Percentiles rank a stretch among this genome's conserved stretches.
Evolutionary conservation across 30 jellyfish, hydroid and myxozoan genomes (phyloP).

Genomic region (Cassiopea andromeda): DNA sequence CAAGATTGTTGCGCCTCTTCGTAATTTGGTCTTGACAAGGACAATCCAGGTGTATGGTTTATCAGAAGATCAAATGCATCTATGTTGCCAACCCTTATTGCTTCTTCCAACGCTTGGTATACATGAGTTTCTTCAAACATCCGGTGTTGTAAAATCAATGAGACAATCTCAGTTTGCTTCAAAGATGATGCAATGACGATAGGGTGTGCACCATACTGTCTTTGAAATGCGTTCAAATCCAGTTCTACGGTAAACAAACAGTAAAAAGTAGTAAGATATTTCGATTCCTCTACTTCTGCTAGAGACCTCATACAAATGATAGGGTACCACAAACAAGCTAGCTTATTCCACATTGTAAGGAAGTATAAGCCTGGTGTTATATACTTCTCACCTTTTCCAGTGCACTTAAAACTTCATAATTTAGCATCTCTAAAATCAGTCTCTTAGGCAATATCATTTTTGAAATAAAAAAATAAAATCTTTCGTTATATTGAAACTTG

Average conservation of each 20-base stretch:
- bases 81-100: constrained; percentile 10
- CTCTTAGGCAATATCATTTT: too few species aligned
- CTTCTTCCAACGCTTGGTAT: constrained; percentile 58
- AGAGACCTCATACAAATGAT: too few species aligned
- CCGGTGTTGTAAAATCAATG: constrained; percentile 44
- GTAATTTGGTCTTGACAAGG: not conserved
- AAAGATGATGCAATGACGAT: constrained; percentile 37
- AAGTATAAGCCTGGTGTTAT: too few species aligned
- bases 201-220: constrained; percentile 46
- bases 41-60: not conserved
- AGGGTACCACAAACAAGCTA: too few species aligned
- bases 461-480: too few species aligned
- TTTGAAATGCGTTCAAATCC: constrained; percentile 29
- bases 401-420: too few species aligned
- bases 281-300: not conserved
- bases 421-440: too few species aligned
- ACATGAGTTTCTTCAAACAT: not conserved
- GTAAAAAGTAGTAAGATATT: not conserved
- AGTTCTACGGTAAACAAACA: constrained; percentile 36
- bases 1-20: not conserved
- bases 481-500: too few species aligned
- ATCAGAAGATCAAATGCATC: constrained; percentile 31
- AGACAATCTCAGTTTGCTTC: constrained; percentile 49
- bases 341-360: too few species aligned
- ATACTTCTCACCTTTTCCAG: too few species aligned